Evolutionary conservation across 1,140 invertebrate genomes (phyloP).

Genomic region (Chironomus tepperi): DNA sequence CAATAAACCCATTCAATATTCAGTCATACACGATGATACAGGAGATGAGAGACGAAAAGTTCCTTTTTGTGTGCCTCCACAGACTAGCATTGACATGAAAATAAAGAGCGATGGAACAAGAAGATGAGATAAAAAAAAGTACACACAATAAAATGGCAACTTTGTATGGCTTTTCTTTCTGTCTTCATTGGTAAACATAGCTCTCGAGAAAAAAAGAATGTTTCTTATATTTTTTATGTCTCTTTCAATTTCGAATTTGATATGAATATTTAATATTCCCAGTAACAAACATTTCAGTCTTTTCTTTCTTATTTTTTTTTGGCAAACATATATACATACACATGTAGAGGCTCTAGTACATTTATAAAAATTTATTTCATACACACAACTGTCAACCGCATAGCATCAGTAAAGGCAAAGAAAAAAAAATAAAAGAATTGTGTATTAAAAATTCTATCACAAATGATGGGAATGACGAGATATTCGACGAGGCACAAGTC

Average conservation of each 20-base stretch:
- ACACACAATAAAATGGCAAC: neutral
- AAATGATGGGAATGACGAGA: conserved; percentile 16
- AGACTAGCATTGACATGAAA: no score
- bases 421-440: neutral
- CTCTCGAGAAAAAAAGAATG: neutral
- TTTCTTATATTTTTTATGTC: conserved; percentile 3
- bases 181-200: neutral
- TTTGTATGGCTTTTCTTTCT: conserved; percentile 1
- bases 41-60: no score
- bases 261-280: conserved; percentile 21
- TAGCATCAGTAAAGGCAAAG: neutral
- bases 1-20: no score
- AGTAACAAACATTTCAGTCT: neutral
- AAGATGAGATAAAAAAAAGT: conserved; percentile 6
- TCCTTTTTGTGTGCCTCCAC: no score
- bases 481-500: neutral
- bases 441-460: conserved; percentile 24
- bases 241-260: conserved; percentile 23
- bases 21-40: no score
- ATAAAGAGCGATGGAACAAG: no score
- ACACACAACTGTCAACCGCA: neutral
- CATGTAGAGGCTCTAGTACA: neutral
- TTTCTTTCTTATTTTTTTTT: no score
- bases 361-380: neutral
- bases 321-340: neutral